Conservation (phyloP, 2,113 vertebrate species). For the Oryzias celebensis region DNA sequence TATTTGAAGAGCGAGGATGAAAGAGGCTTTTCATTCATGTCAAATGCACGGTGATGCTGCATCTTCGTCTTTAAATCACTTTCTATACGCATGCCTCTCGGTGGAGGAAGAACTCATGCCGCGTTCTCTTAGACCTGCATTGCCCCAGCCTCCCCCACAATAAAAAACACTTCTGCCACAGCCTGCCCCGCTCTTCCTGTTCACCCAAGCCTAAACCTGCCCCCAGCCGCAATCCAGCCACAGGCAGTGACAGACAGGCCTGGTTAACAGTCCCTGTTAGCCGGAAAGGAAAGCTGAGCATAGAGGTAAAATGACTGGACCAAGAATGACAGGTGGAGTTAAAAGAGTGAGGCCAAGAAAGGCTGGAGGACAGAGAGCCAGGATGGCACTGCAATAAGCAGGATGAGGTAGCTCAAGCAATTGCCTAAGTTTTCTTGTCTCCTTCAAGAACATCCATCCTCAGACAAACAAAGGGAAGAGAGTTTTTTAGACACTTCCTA, state of each 20-base stretch:
- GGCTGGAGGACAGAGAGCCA: slow-evolving; percentile 72
- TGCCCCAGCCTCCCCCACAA: slow-evolving; percentile 62
- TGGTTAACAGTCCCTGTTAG: slow-evolving; percentile 76
- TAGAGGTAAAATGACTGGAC: slow-evolving; percentile 77
- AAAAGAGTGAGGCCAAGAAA: slow-evolving; percentile 77
- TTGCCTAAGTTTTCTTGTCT: slow-evolving; percentile 67
- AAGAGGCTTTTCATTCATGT: slow-evolving; percentile 39
- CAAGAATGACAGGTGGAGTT: slow-evolving; percentile 82
- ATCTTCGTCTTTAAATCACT: slow-evolving; percentile 31
- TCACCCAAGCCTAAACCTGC: slow-evolving; percentile 61
- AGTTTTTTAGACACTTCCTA: slow-evolving; percentile 46
- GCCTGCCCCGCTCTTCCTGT: slow-evolving; percentile 43
- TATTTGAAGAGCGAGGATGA: slow-evolving; percentile 32
- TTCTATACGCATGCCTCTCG: slow-evolving; percentile 66
- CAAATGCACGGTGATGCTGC: slow-evolving; percentile 46
- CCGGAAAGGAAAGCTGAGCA: slow-evolving; percentile 64
- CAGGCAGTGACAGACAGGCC: slow-evolving; percentile 76
- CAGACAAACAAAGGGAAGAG: slow-evolving; percentile 68
- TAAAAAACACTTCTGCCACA: slow-evolving; percentile 45
- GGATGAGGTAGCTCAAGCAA: slow-evolving; percentile 71
- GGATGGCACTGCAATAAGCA: slow-evolving; percentile 69
- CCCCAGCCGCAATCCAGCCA: slow-evolving; percentile 52
- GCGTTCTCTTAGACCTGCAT: slow-evolving; percentile 57
- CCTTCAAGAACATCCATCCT: slow-evolving; percentile 68
- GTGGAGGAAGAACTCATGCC: slow-evolving; percentile 55